A percentile compares a stretch with the other conserved stretches of the same genome.
phyloP scores from a whole-genome alignment of 2,113 vertebrate genomes.

The Sebastes fasciatus region DNA sequence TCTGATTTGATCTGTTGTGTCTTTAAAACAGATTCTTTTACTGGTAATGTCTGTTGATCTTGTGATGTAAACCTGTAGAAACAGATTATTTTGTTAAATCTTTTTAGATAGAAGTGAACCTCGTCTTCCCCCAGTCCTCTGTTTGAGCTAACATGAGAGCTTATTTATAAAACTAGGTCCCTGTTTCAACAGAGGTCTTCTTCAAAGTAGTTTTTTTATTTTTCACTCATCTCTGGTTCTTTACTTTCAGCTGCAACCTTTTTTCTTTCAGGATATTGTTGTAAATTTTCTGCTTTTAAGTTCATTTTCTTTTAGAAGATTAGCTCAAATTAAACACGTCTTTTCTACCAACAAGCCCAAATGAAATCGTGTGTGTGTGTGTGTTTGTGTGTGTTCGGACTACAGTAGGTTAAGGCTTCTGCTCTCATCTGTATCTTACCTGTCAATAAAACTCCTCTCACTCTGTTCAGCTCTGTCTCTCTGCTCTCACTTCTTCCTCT shows the following conservation, averaged over 20 bases:
- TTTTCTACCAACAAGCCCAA: constrained; percentile 68
- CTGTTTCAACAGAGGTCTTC: background rate
- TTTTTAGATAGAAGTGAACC: constrained; percentile 13
- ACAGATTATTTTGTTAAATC: constrained; percentile 24
- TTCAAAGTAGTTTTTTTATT: constrained; percentile 13
- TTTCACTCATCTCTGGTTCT: constrained; percentile 25
- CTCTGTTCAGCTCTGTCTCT: constrained; percentile 57
- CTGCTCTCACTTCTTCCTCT: constrained; percentile 57
- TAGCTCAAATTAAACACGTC: constrained; percentile 64
- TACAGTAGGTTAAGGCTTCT: constrained; percentile 37
- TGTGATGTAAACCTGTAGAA: constrained; percentile 45
- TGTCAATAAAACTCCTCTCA: constrained; percentile 72
- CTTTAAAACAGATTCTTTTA: constrained; percentile 30
- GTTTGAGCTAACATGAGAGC: constrained; percentile 1
- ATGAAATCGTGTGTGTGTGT: constrained; percentile 33
- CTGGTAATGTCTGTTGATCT: constrained; percentile 26
- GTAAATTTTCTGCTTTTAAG: constrained; percentile 57
- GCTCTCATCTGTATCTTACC: constrained; percentile 60
- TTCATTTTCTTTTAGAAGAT: constrained; percentile 49
- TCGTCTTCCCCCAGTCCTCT: background rate
- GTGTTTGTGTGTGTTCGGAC: constrained; percentile 30
- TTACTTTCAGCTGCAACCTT: background rate
- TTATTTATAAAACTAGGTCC: constrained; percentile 12
- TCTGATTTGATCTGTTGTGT: constrained; percentile 38
- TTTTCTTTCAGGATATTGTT: constrained; percentile 30